Evolutionary conservation across 2,113 vertebrate species (phyloP).

Genomic region (Eubucco bourcierii): DNA sequence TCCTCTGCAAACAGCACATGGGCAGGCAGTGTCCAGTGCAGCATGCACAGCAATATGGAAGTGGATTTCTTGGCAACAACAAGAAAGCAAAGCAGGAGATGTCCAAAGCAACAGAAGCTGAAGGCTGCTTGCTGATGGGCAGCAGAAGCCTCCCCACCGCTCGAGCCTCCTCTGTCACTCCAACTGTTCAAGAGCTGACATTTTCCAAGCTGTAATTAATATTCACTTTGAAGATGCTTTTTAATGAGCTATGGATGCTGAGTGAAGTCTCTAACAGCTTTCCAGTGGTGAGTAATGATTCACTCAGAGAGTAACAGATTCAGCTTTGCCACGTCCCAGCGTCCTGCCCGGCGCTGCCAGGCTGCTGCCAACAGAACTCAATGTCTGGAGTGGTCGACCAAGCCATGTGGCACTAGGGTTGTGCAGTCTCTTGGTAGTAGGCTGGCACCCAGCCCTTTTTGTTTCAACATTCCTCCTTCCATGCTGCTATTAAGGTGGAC

Average conservation of each 20-base stretch:
- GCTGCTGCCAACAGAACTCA: no score
- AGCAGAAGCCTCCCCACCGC: slow-evolving; percentile 57
- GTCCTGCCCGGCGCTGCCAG: slow-evolving; percentile 41
- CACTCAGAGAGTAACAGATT: slow-evolving; percentile 59
- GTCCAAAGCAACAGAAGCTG: slow-evolving; percentile 65
- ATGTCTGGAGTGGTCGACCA: no score
- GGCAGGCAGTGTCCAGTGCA: slow-evolving; percentile 47
- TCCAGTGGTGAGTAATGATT: slow-evolving; percentile 59
- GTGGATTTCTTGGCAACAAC: slow-evolving; percentile 60
- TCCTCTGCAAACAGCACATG: slow-evolving; percentile 40
- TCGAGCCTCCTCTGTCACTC: slow-evolving; percentile 68
- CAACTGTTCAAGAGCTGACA: slow-evolving; percentile 67
- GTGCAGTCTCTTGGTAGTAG: no score
- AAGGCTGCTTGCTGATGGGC: slow-evolving; percentile 58
- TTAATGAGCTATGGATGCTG: slow-evolving; percentile 67
- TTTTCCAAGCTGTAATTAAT: slow-evolving; percentile 73
- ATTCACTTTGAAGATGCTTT: slow-evolving; percentile 60
- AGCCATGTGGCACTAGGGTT: no score
- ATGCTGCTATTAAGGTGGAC: no score
- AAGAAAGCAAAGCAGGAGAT: slow-evolving; percentile 62
- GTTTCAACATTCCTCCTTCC: no score
- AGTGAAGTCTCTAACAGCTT: slow-evolving; percentile 57
- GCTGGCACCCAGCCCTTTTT: no score
- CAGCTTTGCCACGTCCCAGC: slow-evolving; percentile 38
- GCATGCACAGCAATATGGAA: slow-evolving; percentile 27